Conservation (phyloP, 2,113 vertebrate genomes). For the Xiphias gladius region DNA sequence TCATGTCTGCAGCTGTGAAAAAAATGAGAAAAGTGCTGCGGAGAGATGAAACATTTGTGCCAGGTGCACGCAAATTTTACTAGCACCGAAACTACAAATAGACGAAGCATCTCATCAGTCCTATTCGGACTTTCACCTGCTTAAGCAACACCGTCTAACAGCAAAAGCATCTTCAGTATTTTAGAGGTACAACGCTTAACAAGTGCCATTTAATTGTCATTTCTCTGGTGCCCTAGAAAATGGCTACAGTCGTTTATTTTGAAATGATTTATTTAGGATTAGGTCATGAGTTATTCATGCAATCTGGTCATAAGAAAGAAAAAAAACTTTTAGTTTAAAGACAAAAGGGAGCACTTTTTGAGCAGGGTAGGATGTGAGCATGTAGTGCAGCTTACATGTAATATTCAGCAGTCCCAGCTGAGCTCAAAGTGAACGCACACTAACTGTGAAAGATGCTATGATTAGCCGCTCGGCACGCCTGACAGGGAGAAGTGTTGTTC, state of each 20-base stretch:
- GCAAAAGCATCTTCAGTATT: no score
- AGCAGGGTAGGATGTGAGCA: slow-evolving; percentile 12
- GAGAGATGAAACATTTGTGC: not conserved
- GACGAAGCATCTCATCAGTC: not conserved
- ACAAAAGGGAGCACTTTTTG: slow-evolving; percentile 24
- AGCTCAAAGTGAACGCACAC: slow-evolving; percentile 41
- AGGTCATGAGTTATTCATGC: slow-evolving; percentile 56
- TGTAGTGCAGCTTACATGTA: slow-evolving; percentile 52
- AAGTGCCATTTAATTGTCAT: not conserved
- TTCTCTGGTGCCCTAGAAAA: slow-evolving; percentile 46
- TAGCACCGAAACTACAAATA: not conserved
- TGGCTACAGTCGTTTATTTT: slow-evolving; percentile 32
- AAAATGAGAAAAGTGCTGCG: not conserved
- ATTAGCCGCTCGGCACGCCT: slow-evolving; percentile 40
- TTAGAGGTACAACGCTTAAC: not conserved
- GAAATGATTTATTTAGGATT: slow-evolving; percentile 48
- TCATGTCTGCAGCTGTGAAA: slow-evolving; percentile 23
- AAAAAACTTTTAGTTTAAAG: slow-evolving; percentile 17
- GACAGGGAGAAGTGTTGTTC: slow-evolving; percentile 22
- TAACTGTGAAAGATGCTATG: slow-evolving; percentile 47
- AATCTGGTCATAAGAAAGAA: slow-evolving; percentile 5
- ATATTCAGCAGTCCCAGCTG: slow-evolving; percentile 65
- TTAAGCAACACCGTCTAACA: no score
- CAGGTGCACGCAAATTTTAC: not conserved
- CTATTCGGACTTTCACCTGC: not conserved